Percentiles rank a stretch among this genome's conserved stretches.
Conservation (phyloP, 2,113 vertebrate species). For the Thamnophis sirtalis region DNA sequence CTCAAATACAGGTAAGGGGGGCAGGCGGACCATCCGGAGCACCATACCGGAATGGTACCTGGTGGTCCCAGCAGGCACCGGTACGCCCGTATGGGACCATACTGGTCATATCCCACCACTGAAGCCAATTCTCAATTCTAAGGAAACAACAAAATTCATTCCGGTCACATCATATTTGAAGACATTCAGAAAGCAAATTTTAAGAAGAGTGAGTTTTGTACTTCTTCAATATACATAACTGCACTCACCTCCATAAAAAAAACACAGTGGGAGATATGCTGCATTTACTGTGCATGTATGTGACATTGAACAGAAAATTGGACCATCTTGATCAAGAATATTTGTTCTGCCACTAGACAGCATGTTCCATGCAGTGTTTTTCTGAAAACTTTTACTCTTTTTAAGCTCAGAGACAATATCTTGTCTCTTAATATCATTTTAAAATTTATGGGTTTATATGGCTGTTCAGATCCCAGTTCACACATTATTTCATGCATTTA, state of each 20-base stretch:
- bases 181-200: not conserved
- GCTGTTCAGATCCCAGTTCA: not conserved
- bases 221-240: not conserved
- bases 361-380: not conserved
- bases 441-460: not conserved
- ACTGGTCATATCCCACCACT: no score
- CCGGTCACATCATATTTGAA: not conserved
- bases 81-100: no score
- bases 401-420: not conserved
- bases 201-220: not conserved
- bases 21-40: no score
- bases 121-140: not conserved
- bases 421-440: not conserved
- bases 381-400: not conserved
- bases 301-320: not conserved
- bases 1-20: no score
- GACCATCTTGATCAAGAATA: not conserved
- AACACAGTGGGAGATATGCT: not conserved
- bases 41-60: no score
- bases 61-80: no score
- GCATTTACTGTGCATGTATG: not conserved
- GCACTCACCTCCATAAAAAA: not conserved
- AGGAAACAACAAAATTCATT: not conserved
- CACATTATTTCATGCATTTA: not conserved
- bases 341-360: not conserved